A percentile compares a stretch with the other conserved stretches of the same genome.
phyloP scores from a whole-genome alignment of 2,888 invertebrate genomes.

The Melieria omissa region DNA sequence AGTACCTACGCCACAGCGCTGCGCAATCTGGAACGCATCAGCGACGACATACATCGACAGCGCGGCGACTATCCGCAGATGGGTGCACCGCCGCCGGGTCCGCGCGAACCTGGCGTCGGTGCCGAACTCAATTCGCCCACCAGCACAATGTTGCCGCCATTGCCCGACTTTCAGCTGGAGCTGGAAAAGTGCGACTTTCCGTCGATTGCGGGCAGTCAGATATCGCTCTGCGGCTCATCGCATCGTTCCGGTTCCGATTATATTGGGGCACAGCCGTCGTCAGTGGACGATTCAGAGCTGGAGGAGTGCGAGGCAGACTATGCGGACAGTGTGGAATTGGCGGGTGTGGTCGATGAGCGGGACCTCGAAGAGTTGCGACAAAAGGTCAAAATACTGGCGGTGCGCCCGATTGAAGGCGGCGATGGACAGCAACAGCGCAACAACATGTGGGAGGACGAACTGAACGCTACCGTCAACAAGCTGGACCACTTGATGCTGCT shows the following conservation, averaged over 20 bases:
- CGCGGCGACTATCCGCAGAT: constrained; percentile 60
- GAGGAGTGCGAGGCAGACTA: constrained; percentile 46
- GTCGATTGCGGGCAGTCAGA: constrained; percentile 68
- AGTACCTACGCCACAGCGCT: constrained; percentile 83
- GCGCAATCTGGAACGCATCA: constrained; percentile 87
- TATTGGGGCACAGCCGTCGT: constrained; percentile 48
- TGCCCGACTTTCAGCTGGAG: constrained; percentile 70
- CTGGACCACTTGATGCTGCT: constrained; percentile 78
- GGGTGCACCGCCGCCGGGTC: constrained; percentile 62
- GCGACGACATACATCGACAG: constrained; percentile 84
- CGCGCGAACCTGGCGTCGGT: constrained; percentile 78
- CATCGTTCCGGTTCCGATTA: constrained; percentile 44
- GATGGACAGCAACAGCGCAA: constrained; percentile 75
- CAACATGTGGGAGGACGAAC: constrained; percentile 78
- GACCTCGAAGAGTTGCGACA: constrained; percentile 76
- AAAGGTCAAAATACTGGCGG: constrained; percentile 77
- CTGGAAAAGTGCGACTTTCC: constrained; percentile 71
- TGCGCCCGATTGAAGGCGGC: constrained; percentile 79
- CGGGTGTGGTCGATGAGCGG: constrained; percentile 60
- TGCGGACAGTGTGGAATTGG: constrained; percentile 48
- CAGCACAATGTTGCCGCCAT: constrained; percentile 56
- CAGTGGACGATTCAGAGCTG: constrained; percentile 46
- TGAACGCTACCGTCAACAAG: constrained; percentile 82
- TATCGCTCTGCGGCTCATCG: constrained; percentile 67
- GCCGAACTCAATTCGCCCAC: constrained; percentile 71